These are phyloP conservation scores for Sinosuthora webbiana DNA, from an alignment of 2,113 vertebrate species.

Conservation along the genomic window DNA sequence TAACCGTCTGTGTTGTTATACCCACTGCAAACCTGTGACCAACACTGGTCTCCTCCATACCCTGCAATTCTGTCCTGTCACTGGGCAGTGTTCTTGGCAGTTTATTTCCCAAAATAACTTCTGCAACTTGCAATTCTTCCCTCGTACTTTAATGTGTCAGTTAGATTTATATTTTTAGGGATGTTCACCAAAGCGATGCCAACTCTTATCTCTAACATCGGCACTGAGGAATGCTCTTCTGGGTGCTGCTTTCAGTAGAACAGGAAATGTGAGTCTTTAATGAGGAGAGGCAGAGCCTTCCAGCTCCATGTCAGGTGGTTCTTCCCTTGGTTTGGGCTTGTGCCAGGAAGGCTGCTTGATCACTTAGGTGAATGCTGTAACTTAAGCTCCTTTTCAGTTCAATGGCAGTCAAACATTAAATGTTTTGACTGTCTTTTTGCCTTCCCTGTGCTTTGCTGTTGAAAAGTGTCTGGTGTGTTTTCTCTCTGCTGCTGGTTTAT, in stretches of 20 bases:
- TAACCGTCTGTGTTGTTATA: not conserved
- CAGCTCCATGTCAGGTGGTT: not conserved
- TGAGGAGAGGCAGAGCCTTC: not conserved
- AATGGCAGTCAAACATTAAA: not conserved
- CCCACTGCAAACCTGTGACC: not conserved
- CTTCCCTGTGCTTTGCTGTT: not conserved
- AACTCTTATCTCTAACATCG: not conserved
- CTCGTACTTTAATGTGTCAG: not conserved
- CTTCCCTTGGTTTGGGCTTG: not conserved
- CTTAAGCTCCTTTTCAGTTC: not conserved
- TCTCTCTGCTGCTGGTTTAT: not conserved
- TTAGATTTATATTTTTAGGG: not conserved
- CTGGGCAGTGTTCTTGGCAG: not conserved
- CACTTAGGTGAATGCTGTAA: not conserved
- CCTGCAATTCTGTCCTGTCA: rapidly evolving
- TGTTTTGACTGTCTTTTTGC: not conserved
- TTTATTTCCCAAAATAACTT: not conserved
- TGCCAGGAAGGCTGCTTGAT: not conserved
- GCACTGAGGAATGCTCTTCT: not conserved
- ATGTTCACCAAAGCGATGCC: not conserved
- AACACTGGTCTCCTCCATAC: rapidly evolving
- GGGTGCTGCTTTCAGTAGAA: not conserved
- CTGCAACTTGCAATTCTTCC: not conserved
- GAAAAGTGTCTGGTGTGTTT: not conserved
- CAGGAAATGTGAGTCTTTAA: constrained; percentile 3